phyloP scores from a whole-genome alignment of 2,797 vertebrate species.

The Cuniculus paca region DNA sequence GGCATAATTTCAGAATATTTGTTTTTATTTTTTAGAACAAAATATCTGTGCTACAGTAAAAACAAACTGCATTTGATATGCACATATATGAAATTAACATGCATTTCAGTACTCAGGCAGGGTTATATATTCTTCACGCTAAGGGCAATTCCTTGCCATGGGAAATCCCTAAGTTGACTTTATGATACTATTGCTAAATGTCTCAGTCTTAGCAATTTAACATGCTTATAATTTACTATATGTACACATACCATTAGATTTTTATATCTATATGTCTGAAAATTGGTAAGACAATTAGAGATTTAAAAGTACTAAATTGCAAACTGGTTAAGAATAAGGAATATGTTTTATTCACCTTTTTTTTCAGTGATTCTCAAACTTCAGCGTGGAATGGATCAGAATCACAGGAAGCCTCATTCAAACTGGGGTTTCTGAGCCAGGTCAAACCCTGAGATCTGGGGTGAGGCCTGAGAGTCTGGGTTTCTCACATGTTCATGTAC shows the following conservation, averaged over 20 bases:
- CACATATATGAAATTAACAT: constrained; percentile 69
- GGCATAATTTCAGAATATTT: constrained; percentile 80
- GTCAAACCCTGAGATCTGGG: rapidly evolving
- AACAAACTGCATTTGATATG: constrained; percentile 77
- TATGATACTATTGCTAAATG: not conserved
- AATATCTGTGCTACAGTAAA: constrained; percentile 73
- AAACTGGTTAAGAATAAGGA: not conserved
- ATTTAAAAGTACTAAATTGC: constrained; percentile 11
- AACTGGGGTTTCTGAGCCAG: not conserved
- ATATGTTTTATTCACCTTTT: not conserved
- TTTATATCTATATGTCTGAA: constrained; percentile 5
- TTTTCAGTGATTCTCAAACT: not conserved
- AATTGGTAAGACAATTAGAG: constrained; percentile 8
- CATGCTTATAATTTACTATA: not conserved
- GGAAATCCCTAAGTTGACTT: constrained; percentile 1
- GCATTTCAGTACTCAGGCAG: constrained; percentile 38
- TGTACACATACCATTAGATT: not conserved
- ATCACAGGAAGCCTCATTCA: not conserved
- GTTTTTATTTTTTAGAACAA: constrained; percentile 77
- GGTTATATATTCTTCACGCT: not conserved
- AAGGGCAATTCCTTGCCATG: not conserved
- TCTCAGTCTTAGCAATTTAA: constrained; percentile 30
- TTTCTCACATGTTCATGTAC: not conserved
- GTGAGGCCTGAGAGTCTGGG: too few relatives aligned
- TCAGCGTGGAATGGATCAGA: not conserved